Base-by-base conservation (phyloP, 2,888 invertebrate species). In the Adela reaumurella region DNA sequence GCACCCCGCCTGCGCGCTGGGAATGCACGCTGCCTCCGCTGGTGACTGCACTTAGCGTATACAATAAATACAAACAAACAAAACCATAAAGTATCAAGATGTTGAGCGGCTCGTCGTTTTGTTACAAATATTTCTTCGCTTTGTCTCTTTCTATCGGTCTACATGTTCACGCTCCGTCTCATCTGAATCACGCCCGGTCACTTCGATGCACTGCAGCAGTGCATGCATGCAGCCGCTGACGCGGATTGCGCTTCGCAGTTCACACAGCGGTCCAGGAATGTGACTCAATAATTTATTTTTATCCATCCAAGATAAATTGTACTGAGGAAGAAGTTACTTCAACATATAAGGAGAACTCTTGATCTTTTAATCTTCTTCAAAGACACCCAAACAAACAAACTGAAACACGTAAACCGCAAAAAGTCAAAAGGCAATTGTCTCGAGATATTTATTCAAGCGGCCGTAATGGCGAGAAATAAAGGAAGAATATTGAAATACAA, bases 11-110 rank as follows among this genome's bases (percentile, higher is more conserved):
- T n/a, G 53, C 55, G 58, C 63, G 61, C 56, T 68, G 74, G 68
- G 74, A 77, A 77, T 76, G 77, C 76, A 74, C 66, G 76, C 77
- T 74, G 76, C 77, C 76, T 77, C 77, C 77, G 77, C 77, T 77
- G 76, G 76, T 77, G 77, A 77, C 76, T 77, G 77, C 77, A 78
- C 77, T 77, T 69, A 72, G 65, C 73, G 70, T 68, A 69, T 70
- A 74, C 74, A 72, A 74, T 74, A 76, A 77, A 78, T 67, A 77
- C 74, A 78, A 76, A 78, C 71, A 78, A 78, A 76, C 74, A 74
- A 70, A 71, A 73, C 70, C 70, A 67, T 68, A 69, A 68, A 68
- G 67, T 68, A 68, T 61, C 62, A 63, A 66, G 64, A 35, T 35
- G 35, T 35, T 35, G 35, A 35, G 35, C 35, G 35, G 11, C 35